Evolutionary conservation across 2,113 vertebrate genomes (phyloP), one percentile per base, ranked within the genome.

Genomic region (Ceratotherium simum): DNA sequence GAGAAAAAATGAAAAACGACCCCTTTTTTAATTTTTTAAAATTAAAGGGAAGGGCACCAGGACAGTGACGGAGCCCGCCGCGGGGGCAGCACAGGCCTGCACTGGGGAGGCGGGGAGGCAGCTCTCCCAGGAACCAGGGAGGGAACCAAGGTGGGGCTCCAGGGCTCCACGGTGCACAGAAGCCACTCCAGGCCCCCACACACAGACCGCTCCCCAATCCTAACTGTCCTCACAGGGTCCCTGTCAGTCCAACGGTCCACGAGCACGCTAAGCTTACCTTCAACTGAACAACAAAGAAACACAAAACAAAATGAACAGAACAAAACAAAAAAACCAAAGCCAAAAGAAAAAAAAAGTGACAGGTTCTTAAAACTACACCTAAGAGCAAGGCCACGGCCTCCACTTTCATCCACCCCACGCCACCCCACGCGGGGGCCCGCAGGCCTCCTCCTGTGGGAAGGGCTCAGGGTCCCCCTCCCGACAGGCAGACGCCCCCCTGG

Each of bases 231-330:
- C 64, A 14, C 17, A 33, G 81, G n/a, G 87, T 7, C n/a, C 51
- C 42, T 8, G 5, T 33, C 93, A 51, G 70, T 31, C 93, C 54
- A 60, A 39, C 0, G 64, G 60, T 25, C 91, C 29, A 48, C 6
- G 1, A 80, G 88, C 25, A 14, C 10, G 8, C 1, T 8, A n/a
- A 75, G 90, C 96, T 98, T 98, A 97, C 97, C 97, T 98, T 97
- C 79, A 36, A 12, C 33, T 31, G 60, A 80, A 91, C 39, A 93
- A 84, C 78, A 88, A 64, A 31, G 33, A 97, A 76, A 51, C 10
- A 89, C 80, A 72, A 54, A 78, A 46, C 46, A 76, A 78, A 85
- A 13, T 14, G 54, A 83, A 39, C 27, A 56, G 3, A 78, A 95
- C 31, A 65, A 76, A 92, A 69, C 72, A 60, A 69, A 58, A 62